Evolutionary conservation across 2,797 vertebrate species (phyloP).

Genomic region (Helarctos malayanus): DNA sequence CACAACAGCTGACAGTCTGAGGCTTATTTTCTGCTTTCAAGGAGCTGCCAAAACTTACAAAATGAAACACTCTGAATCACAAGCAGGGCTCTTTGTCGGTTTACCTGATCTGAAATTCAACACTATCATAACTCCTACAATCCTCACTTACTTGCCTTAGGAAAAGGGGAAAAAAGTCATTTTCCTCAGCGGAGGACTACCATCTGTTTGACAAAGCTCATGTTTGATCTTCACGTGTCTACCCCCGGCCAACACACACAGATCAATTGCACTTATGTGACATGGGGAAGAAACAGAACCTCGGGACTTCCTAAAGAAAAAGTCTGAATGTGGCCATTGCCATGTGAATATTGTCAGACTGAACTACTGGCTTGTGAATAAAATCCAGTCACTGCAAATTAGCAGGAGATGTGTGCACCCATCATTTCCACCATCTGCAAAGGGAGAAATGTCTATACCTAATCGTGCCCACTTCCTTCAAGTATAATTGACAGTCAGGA

Average conservation of each 20-base stretch:
- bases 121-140: conserved; percentile 81
- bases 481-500: conserved; percentile 11
- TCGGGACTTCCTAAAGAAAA: not conserved
- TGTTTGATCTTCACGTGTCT: conserved; percentile 72
- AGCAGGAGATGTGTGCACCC: conserved; percentile 1
- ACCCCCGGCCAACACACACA: conserved; percentile 68
- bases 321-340: not conserved
- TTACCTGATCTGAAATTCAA: conserved; percentile 87
- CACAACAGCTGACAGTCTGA: conserved; percentile 82
- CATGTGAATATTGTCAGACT: not conserved
- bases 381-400: conserved; percentile 46
- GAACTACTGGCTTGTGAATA: conserved; percentile 66
- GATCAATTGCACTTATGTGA: conserved; percentile 70
- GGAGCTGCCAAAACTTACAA: conserved; percentile 87
- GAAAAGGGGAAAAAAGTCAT: conserved; percentile 65
- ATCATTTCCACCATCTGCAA: not conserved
- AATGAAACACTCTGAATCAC: conserved; percentile 84
- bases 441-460: conserved; percentile 39
- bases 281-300: conserved; percentile 65
- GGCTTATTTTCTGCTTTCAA: conserved; percentile 86
- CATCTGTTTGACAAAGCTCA: conserved; percentile 79
- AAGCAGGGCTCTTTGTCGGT: conserved; percentile 86
- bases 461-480: conserved; percentile 20
- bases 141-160: conserved; percentile 70
- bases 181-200: conserved; percentile 77